Evolutionary conservation across 2,888 invertebrate genomes (phyloP).

Genomic region (Bruchidius siliquastri): DNA sequence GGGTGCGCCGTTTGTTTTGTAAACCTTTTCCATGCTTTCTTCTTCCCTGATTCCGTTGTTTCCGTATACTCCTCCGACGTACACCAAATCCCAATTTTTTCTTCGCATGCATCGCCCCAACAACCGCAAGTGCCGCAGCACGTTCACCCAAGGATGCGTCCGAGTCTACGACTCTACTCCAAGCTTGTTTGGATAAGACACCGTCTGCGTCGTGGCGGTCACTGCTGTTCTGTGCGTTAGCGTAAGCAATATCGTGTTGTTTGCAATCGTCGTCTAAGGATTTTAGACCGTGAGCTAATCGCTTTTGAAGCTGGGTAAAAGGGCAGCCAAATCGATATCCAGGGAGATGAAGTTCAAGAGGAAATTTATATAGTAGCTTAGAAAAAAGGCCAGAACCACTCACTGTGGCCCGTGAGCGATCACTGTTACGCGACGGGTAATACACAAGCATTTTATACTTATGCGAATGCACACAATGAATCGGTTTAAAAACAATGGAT

Average conservation of each 20-base stretch:
- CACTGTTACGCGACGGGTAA: too few relatives aligned
- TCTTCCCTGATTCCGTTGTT: too few relatives aligned
- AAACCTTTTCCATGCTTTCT: too few relatives aligned
- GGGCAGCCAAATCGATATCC: conserved; percentile 1
- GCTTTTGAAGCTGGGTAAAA: not conserved
- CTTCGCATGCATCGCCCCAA: not conserved
- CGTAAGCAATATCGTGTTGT: not conserved
- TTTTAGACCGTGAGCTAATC: not conserved
- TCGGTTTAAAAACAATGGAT: too few relatives aligned
- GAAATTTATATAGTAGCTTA: not conserved
- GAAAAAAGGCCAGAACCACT: not conserved
- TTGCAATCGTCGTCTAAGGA: not conserved
- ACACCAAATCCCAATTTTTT: conserved; percentile 2
- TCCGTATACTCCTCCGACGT: too few relatives aligned
- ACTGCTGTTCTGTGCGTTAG: not conserved
- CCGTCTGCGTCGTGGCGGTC: conserved; percentile 5
- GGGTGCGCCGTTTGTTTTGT: too few relatives aligned
- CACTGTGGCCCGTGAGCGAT: too few relatives aligned
- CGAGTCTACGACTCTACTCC: not conserved
- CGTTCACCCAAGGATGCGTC: conserved; percentile 2
- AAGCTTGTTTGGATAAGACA: not conserved
- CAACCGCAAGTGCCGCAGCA: conserved; percentile 1
- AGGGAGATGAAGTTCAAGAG: not conserved
- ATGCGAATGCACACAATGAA: too few relatives aligned
- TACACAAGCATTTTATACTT: too few relatives aligned